Evolutionary conservation across 2,888 invertebrate genomes (phyloP).

Genomic region (Dicyrtoma fusca): DNA sequence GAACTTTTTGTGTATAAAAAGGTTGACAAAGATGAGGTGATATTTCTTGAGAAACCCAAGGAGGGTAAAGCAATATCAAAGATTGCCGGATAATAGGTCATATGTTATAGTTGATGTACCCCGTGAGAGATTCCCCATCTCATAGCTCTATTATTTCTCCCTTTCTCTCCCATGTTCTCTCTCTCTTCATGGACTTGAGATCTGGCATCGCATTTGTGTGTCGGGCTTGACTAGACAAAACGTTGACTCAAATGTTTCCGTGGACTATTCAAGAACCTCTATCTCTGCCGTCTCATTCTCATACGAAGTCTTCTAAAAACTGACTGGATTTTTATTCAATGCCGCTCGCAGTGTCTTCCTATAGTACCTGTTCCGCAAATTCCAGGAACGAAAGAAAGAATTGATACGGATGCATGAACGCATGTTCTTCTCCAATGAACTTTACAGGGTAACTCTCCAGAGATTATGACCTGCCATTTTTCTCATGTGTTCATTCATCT

Average conservation of each 20-base stretch:
- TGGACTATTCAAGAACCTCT: constrained; percentile 21
- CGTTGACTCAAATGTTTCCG: not conserved
- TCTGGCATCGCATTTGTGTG: not conserved
- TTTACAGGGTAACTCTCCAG: constrained; percentile 53
- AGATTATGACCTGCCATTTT: constrained; percentile 54
- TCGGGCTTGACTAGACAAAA: not conserved
- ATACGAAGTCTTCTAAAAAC: constrained; percentile 36
- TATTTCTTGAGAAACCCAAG: constrained; percentile 5
- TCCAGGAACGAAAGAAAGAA: no score
- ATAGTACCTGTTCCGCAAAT: no score
- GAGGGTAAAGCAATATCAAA: constrained; percentile 42
- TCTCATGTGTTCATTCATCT: constrained; percentile 45
- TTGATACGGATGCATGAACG: no score
- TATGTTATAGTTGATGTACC: constrained; percentile 55
- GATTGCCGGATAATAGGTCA: constrained; percentile 54
- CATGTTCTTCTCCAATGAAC: constrained; percentile 50
- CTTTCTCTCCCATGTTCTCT: constrained; percentile 9
- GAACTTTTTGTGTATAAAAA: no score
- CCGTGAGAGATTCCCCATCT: constrained; percentile 53
- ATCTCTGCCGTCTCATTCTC: not conserved
- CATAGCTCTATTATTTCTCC: constrained; percentile 54
- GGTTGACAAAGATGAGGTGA: constrained; percentile 41
- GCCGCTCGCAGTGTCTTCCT: no score
- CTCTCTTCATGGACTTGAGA: not conserved
- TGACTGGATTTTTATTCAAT: no score